A percentile compares a stretch with the other conserved stretches of the same genome.
These are phyloP conservation scores for Xylota segnis DNA, from an alignment of 2,888 invertebrate species.

Conservation along the genomic window DNA sequence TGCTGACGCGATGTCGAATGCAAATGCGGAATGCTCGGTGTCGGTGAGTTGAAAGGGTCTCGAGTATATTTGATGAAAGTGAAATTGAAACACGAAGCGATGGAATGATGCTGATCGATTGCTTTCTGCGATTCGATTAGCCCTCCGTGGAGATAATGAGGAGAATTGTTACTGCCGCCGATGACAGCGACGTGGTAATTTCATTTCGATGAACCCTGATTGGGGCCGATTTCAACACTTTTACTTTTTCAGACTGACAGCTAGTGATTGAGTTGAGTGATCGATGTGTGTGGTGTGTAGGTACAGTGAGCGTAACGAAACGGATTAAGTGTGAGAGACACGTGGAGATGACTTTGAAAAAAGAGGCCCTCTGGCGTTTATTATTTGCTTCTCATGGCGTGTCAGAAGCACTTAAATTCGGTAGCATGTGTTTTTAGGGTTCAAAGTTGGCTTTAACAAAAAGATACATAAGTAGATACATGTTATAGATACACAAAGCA, in stretches of 20 bases:
- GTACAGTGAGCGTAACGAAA: slow-evolving; percentile 21
- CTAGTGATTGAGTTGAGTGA: background rate
- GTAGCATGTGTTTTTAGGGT: background rate
- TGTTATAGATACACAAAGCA: too few relatives aligned
- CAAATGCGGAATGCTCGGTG: slow-evolving; percentile 12
- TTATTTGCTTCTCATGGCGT: background rate
- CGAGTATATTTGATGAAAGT: slow-evolving; percentile 17
- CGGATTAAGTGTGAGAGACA: slow-evolving; percentile 16
- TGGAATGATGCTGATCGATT: slow-evolving; percentile 32
- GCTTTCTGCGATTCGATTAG: slow-evolving; percentile 19
- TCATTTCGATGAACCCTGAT: slow-evolving; percentile 19
- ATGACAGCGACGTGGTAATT: slow-evolving; percentile 12
- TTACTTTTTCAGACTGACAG: slow-evolving; percentile 36
- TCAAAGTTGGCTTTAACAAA: too few relatives aligned
- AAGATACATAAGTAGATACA: too few relatives aligned
- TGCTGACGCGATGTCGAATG: slow-evolving; percentile 2
- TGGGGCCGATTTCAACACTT: slow-evolving; percentile 31
- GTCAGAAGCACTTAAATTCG: background rate
- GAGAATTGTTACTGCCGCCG: background rate
- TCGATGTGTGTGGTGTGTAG: slow-evolving; percentile 1
- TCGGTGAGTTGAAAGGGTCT: slow-evolving; percentile 32
- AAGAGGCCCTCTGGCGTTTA: background rate
- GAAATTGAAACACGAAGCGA: slow-evolving; percentile 26
- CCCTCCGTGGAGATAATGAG: slow-evolving; percentile 23
- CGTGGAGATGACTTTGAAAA: background rate